Percentiles rank a stretch among this genome's conserved stretches.
Evolutionary conservation across 2,113 vertebrate genomes (phyloP).

Genomic region (Platycercus adscitus): DNA sequence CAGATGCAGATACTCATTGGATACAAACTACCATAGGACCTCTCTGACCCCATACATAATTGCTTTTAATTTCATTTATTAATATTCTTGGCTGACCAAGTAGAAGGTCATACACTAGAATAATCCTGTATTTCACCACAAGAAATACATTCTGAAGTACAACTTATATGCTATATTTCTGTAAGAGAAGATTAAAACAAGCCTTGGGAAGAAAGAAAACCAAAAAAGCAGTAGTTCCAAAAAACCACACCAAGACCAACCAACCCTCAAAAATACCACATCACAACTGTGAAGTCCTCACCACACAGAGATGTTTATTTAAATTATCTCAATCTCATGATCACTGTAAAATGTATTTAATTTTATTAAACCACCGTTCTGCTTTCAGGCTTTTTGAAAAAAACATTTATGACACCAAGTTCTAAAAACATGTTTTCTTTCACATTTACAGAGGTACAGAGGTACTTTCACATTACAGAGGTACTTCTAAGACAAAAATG

Average conservation of each 20-base stretch:
- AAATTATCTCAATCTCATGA: not conserved
- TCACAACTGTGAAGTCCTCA: not conserved
- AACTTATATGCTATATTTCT: not conserved
- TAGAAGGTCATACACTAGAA: not conserved
- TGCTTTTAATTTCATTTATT: not conserved
- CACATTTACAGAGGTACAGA: not conserved
- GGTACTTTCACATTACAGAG: not conserved
- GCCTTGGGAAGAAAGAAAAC: not conserved
- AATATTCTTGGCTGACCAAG: not conserved
- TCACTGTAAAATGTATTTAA: not conserved
- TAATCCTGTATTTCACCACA: not conserved
- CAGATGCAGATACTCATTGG: not conserved
- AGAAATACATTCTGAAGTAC: not conserved
- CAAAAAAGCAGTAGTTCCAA: not conserved
- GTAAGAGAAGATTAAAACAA: not conserved
- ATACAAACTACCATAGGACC: not conserved
- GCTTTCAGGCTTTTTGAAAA: not conserved
- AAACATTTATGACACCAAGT: rapidly evolving
- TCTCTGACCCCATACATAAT: not conserved
- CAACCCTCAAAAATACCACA: not conserved
- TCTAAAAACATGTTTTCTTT: not conserved
- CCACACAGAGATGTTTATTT: not conserved
- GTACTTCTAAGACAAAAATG: not conserved
- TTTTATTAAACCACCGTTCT: not conserved
- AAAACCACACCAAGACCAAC: not conserved